Evolutionary conservation across 2,888 invertebrate species (phyloP), one percentile per base, ranked within the genome.

Genomic region (Mesorhabditis sp.): DNA sequence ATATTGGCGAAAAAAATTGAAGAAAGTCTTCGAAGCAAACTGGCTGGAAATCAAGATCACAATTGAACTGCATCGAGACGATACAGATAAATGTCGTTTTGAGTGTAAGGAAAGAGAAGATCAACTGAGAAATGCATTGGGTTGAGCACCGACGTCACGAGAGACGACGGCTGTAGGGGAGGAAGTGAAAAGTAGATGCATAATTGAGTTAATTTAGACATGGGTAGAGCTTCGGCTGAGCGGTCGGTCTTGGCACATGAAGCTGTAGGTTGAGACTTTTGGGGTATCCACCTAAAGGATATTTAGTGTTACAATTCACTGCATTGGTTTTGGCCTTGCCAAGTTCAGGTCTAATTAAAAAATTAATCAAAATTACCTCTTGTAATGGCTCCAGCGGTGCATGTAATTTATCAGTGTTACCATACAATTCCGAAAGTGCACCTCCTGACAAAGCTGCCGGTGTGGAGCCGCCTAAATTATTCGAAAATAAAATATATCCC

Each of bases 141-240:
- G 43, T 70, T 42, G 69, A 64, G 62, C 10, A 44, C 10, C 5
- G 41, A 67, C 67, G 68, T 65, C 73, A 73, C 73, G 65, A 70
- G 68, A 67, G 62, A 28, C 28, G 28, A 28, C 28, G 28, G 28
- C 28, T 28, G 28, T 28, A 28, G 28, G 28, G 28, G 28, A 28
- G 28, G 28, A 28, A 28, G 58, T 50, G 7, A 50, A 50, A 50
- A 50, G 7, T 50, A 10, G 58, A 50, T 10, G 7, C 7, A 50
- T 13, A 50, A n/a, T 50, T n/a, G 58, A 50, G 58, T 50, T 50
- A 66, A 42, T 45, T 79, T 63, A 82, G 68, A 82, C 82, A 67
- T 82, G 82, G 5, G 82, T 82, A 7, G 82, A 82, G 10, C 80
- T 78, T 45, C 82, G 74, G 65, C 80, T 80, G 28, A 78, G 71